Base-by-base conservation (phyloP, 2,888 invertebrate genomes). In the Peribatodes rhomboidaria region DNA sequence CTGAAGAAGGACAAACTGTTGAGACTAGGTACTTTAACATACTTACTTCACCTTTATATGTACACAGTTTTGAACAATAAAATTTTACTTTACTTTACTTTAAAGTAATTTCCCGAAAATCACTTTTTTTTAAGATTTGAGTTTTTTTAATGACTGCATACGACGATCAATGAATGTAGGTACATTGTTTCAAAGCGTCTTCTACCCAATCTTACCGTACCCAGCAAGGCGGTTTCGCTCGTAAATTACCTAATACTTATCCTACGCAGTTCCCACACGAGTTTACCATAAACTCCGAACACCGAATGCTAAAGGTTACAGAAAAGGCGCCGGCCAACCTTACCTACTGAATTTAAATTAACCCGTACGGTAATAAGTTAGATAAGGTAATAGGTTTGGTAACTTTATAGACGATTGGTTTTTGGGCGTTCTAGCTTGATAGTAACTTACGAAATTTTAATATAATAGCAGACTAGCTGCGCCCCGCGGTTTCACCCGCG, bases 231-330 rank as follows among this genome's bases (percentile, higher is more conserved):
- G 57, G 44, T 31, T 35, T 35, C 14, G 47, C 11, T 62, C 65
- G 55, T 74, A 71, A 74, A 75, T 78, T 76, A 69, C 76, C 69
- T 65, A 77, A 81, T 72, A 70, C 70, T 70, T 58, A 55, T 53
- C 71, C 67, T 67, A 80, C 83, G 72, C 67, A 35, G 57, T 73
- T 71, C 81, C 81, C 78, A 80, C 83, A 69, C 59, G 33, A 71
- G 57, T 67, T 72, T 69, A 67, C 67, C 69, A 65, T 72, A 69
- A 70, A 54, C 66, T 58, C 33, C 59, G 67, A 73, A 61, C 10
- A 31, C 47, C 14, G 47, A 49, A 49, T 11, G 47, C 47, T 49
- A 49, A 49, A 47, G 47, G 31, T 31, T 47, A 31, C 27, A 46
- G 10, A 13, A 54, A 39, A 44, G 14, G 42, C 46, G 35, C 33